Conservation (phyloP, 2,888 invertebrate species). For the Xestia xanthographa region DNA sequence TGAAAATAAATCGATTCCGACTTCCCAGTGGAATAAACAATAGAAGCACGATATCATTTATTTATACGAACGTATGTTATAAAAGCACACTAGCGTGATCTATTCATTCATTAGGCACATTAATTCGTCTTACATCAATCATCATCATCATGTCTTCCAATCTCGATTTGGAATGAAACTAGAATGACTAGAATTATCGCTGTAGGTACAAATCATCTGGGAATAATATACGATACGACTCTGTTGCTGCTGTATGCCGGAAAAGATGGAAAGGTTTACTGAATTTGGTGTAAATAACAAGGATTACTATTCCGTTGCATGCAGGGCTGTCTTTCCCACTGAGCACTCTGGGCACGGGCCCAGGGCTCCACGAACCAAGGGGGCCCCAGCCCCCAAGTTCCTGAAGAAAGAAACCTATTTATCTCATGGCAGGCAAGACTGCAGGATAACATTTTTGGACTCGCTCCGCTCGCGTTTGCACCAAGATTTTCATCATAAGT, state of each 20-base stretch:
- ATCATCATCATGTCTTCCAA: conserved; percentile 53
- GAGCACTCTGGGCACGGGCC: neutral
- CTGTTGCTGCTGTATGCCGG: neutral
- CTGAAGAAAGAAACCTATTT: too few species aligned
- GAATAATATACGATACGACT: conserved; percentile 33
- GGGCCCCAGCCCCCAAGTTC: too few species aligned
- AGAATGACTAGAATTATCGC: conserved; percentile 56
- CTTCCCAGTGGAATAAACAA: conserved; percentile 27
- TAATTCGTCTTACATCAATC: conserved; percentile 55
- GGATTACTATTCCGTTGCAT: neutral
- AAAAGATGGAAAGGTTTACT: conserved; percentile 28
- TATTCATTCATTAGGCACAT: conserved; percentile 61
- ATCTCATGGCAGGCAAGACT: too few species aligned
- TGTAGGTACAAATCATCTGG: conserved; percentile 45
- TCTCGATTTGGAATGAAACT: conserved; percentile 49
- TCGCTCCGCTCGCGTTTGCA: too few species aligned
- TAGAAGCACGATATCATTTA: conserved; percentile 7
- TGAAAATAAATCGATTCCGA: conserved; percentile 18
- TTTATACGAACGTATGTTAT: conserved; percentile 22
- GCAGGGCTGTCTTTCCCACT: too few species aligned
- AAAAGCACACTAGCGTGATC: conserved; percentile 47
- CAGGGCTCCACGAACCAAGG: too few species aligned
- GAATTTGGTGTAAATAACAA: conserved; percentile 31
- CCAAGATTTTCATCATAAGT: too few species aligned
- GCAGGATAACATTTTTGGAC: too few species aligned